These are phyloP conservation scores for Antigone vipio DNA, from an alignment of 2,113 vertebrate genomes.

Conservation along the genomic window DNA sequence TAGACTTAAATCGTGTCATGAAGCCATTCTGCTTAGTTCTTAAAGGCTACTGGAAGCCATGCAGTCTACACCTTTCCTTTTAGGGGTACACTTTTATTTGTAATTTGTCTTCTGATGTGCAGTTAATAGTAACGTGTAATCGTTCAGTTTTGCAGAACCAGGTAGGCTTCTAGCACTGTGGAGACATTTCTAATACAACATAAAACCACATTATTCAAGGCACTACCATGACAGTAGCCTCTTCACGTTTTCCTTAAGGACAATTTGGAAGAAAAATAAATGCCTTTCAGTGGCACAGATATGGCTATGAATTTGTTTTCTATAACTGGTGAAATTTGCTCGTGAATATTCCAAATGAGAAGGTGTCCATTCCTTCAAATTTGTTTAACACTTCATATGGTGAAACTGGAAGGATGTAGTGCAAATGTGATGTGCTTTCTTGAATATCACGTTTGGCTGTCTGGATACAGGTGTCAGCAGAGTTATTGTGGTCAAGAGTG, in stretches of 20 bases:
- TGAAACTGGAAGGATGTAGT: background rate
- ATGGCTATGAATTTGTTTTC: background rate
- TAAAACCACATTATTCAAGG: background rate
- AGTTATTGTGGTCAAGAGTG: background rate
- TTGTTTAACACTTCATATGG: background rate
- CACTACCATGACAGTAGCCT: background rate
- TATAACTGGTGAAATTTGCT: background rate
- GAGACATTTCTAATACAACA: background rate
- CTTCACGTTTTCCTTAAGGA: background rate
- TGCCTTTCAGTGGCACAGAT: background rate
- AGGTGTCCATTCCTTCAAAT: background rate
- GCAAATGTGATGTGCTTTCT: background rate
- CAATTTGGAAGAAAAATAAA: background rate
- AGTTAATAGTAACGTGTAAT: background rate
- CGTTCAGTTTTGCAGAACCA: background rate
- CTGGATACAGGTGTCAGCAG: background rate
- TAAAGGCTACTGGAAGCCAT: too few relatives aligned
- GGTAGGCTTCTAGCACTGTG: background rate
- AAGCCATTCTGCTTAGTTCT: background rate
- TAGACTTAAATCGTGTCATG: background rate
- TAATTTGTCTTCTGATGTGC: background rate
- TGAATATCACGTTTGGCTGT: background rate
- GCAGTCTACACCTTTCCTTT: background rate
- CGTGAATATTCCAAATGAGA: background rate
- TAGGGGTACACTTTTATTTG: background rate